phyloP scores from a whole-genome alignment of 2,797 vertebrate species.

The Craterocephalus amniculus region DNA sequence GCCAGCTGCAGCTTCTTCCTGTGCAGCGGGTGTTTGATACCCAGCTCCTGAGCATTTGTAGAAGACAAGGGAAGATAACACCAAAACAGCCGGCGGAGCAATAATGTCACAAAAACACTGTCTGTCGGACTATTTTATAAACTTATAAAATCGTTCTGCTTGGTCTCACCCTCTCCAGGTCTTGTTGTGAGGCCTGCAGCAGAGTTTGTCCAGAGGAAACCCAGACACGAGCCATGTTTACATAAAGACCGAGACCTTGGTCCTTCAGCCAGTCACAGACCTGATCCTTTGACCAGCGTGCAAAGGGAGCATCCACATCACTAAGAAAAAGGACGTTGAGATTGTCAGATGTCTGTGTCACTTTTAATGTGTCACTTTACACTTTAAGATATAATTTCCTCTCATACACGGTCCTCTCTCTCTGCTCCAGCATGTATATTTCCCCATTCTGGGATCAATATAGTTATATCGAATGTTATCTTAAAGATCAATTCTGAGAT shows the following conservation, averaged over 20 bases:
- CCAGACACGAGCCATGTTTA: constrained; percentile 90
- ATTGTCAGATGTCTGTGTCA: too few relatives aligned
- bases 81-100: neutral
- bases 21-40: constrained; percentile 93
- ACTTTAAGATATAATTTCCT: too few relatives aligned
- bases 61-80: constrained; percentile 7
- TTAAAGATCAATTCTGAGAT: constrained; percentile 1
- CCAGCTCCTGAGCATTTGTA: constrained; percentile 87
- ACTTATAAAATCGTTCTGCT: constrained; percentile 18
- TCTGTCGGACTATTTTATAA: neutral
- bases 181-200: constrained; percentile 94
- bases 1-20: constrained; percentile 97
- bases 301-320: constrained; percentile 95
- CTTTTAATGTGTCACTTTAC: too few relatives aligned
- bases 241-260: constrained; percentile 92
- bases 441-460: too few relatives aligned
- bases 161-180: constrained; percentile 92
- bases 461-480: too few relatives aligned
- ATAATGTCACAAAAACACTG: constrained; percentile 1
- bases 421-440: too few relatives aligned
- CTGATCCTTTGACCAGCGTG: constrained; percentile 96
- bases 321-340: too few relatives aligned
- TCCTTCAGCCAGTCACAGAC: constrained; percentile 96
- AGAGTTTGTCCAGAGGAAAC: constrained; percentile 95
- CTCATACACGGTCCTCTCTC: too few relatives aligned